Evolutionary conservation across 53 echinoderm and acorn worm species (phyloP), one percentile per base, ranked within the genome.

Genomic region (Echinarachnius parma): DNA sequence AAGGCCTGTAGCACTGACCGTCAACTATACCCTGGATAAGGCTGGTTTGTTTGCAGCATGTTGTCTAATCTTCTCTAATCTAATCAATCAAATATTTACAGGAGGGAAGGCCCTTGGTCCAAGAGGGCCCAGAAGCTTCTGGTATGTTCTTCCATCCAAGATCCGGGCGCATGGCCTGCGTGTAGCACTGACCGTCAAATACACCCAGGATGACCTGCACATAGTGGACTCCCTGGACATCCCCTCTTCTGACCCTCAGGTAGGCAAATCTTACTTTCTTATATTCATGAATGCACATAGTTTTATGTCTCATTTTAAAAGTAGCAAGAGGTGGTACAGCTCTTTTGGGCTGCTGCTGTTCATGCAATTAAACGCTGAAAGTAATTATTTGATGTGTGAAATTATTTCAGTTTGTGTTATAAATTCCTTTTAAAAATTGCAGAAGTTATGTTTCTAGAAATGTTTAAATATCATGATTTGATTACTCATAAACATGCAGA

Each of bases 211-310:
- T 80, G 79, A 85, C 31, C 78, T 98, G 19, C 91, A 87, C 55
- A 91, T 98, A 34, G 98, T 98, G 7, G 88, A 98, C 77, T 91
- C 91, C 0, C 60, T 98, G 72, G 98, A 98, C 16, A 55, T 98
- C n/a, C 91, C 98, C 21, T 78, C 80, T 19, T 34, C 86, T 11
- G 91, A 91, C 53, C 98, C 98, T 18, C 78, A 88, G 91, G 98
- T 91, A 77, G 21, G 60, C 7, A 50, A 50, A 20, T n/a, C 46
- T 45, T n/a, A n/a, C n/a, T n/a, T n/a, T n/a, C n/a, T n/a, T n/a
- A n/a, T n/a, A n/a, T n/a, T n/a, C n/a, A n/a, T n/a, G n/a, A n/a
- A n/a, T n/a, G n/a, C n/a, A n/a, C n/a, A n/a, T n/a, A n/a, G n/a
- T n/a, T n/a, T n/a, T n/a, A n/a, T n/a, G n/a, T n/a, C n/a, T n/a